Conservation (phyloP, 2,113 vertebrate genomes). For the Dunckerocampus dactyliophorus region DNA sequence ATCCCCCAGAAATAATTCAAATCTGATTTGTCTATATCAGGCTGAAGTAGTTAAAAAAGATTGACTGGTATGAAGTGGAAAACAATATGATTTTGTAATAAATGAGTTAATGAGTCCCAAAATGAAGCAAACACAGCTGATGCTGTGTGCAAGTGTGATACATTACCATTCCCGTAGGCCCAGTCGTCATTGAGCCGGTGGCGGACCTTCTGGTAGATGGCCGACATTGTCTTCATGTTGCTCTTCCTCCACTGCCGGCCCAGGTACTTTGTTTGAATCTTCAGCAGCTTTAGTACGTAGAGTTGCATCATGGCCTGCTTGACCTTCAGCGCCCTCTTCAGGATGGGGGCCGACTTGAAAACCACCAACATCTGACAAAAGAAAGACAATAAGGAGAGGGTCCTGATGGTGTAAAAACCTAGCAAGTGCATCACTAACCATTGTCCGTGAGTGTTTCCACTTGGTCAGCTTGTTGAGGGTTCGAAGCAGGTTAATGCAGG, state of each 20-base stretch:
- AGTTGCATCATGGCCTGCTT: slow-evolving; percentile 98
- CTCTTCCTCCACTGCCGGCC: slow-evolving; percentile 98
- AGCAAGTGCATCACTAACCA: slow-evolving; percentile 72
- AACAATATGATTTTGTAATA: no score
- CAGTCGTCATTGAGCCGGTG: slow-evolving; percentile 97
- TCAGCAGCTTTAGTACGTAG: slow-evolving; percentile 92
- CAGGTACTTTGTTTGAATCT: slow-evolving; percentile 97
- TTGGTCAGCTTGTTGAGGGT: slow-evolving; percentile 97
- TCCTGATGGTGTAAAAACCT: not conserved
- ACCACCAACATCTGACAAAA: slow-evolving; percentile 90
- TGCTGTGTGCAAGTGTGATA: no score
- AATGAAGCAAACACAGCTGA: no score
- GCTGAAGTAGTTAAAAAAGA: no score
- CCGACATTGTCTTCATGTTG: slow-evolving; percentile 99
- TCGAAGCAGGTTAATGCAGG: slow-evolving; percentile 91
- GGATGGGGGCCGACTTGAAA: slow-evolving; percentile 93
- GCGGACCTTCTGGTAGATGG: slow-evolving; percentile 97
- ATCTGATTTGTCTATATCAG: no score
- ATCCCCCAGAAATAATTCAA: no score
- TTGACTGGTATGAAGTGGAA: no score
- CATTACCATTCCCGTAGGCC: slow-evolving; percentile 92
- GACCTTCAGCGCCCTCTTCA: slow-evolving; percentile 94
- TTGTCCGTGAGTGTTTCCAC: slow-evolving; percentile 97
- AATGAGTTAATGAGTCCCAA: no score
- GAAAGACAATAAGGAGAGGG: not conserved